Percentiles rank a stretch among this genome's conserved stretches.
Conservation (phyloP, 2,113 vertebrate species). For the Tylochromis polylepis region DNA sequence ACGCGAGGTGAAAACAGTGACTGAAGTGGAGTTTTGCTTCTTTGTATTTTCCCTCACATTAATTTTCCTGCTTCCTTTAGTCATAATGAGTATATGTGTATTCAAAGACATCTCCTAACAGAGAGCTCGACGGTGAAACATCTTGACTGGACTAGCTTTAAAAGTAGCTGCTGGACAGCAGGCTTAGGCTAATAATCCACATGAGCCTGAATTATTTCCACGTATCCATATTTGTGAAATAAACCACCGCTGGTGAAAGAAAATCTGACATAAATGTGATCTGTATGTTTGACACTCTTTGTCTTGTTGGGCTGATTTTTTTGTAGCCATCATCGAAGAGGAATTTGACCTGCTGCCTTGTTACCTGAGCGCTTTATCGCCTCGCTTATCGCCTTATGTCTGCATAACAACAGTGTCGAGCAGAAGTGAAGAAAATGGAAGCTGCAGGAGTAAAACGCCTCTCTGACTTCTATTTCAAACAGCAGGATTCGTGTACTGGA, state of each 20-base stretch:
- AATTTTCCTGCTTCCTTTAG: neutral
- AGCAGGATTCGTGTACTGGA: neutral
- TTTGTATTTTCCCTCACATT: neutral
- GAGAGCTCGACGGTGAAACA: neutral
- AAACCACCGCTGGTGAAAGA: neutral
- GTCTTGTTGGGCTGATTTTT: neutral
- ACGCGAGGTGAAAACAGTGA: neutral
- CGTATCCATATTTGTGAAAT: neutral
- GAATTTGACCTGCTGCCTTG: neutral
- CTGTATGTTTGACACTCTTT: neutral
- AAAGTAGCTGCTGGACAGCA: neutral
- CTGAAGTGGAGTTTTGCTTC: neutral
- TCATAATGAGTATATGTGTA: accelerated
- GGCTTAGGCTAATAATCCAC: neutral
- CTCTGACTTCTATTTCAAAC: neutral
- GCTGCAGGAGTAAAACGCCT: neutral
- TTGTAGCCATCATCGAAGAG: neutral
- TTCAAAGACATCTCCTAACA: neutral
- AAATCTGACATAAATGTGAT: neutral
- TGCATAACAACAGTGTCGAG: accelerated
- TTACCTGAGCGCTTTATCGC: neutral
- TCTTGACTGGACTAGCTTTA: neutral
- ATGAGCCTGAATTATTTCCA: neutral
- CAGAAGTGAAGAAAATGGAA: neutral
- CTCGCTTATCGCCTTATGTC: neutral